Conservation (phyloP, 2,888 invertebrate genomes). For the Aphidius colemani region DNA sequence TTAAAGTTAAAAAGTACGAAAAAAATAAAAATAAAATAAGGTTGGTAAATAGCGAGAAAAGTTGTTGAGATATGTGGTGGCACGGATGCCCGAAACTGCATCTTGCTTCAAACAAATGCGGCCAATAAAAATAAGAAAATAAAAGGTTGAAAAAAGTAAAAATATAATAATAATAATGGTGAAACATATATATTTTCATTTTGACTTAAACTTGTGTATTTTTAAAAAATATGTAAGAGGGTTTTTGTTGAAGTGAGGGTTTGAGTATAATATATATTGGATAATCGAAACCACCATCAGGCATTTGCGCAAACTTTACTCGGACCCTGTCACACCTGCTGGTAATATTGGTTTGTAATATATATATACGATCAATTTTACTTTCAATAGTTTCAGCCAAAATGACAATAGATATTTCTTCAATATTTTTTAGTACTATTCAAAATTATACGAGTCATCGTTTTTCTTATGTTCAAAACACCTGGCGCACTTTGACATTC, state of each 20-base stretch:
- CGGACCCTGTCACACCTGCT: slow-evolving; percentile 18
- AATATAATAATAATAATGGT: neutral
- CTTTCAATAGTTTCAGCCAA: too few species aligned
- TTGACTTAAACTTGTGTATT: too few species aligned
- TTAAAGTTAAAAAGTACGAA: too few species aligned
- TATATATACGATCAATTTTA: neutral
- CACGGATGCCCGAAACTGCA: slow-evolving; percentile 46
- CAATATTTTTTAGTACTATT: too few species aligned
- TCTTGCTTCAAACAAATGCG: slow-evolving; percentile 30
- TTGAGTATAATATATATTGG: slow-evolving; percentile 13
- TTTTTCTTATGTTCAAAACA: too few species aligned
- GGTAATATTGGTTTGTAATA: slow-evolving; percentile 11
- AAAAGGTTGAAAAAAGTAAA: slow-evolving; percentile 19
- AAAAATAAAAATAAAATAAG: too few species aligned
- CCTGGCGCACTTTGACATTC: too few species aligned
- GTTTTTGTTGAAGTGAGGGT: neutral
- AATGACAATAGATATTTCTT: too few species aligned
- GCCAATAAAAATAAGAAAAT: slow-evolving; percentile 27
- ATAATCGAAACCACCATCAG: slow-evolving; percentile 15
- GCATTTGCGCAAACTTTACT: slow-evolving; percentile 2
- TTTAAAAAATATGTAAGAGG: too few species aligned
- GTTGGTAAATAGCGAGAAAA: slow-evolving; percentile 45
- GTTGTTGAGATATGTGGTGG: slow-evolving; percentile 47
- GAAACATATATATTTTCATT: neutral
- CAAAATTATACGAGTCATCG: too few species aligned